Conservation (phyloP, 2,888 invertebrate species). For the Drosophila siamana region DNA sequence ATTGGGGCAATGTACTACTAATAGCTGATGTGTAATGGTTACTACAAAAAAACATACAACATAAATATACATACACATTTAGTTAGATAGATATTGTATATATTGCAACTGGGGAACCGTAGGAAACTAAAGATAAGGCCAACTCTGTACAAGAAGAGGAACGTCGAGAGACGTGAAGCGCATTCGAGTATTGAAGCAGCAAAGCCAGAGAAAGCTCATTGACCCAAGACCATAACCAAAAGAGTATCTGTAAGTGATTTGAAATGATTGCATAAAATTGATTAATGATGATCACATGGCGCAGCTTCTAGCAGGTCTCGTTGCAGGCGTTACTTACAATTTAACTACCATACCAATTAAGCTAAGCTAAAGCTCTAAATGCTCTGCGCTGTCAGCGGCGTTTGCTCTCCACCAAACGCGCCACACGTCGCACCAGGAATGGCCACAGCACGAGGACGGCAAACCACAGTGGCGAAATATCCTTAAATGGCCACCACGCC, state of each 20-base stretch:
- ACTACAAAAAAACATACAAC: slow-evolving; percentile 32
- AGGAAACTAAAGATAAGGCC: slow-evolving; percentile 54
- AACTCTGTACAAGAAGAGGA: slow-evolving; percentile 58
- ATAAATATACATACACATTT: slow-evolving; percentile 55
- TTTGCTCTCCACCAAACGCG: slow-evolving; percentile 58
- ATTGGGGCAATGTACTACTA: slow-evolving; percentile 54
- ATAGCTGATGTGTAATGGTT: slow-evolving; percentile 29
- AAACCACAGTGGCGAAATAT: slow-evolving; percentile 86
- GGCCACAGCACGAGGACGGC: slow-evolving; percentile 84
- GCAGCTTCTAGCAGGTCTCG: too few species aligned
- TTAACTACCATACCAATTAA: slow-evolving; percentile 58
- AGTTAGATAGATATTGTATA: slow-evolving; percentile 37
- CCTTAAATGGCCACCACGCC: slow-evolving; percentile 88
- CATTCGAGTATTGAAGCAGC: slow-evolving; percentile 44
- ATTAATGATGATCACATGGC: neutral
- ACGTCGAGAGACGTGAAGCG: slow-evolving; percentile 22
- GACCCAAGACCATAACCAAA: slow-evolving; percentile 60
- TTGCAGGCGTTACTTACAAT: slow-evolving; percentile 60
- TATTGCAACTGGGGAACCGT: slow-evolving; percentile 71
- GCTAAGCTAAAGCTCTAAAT: slow-evolving; percentile 12
- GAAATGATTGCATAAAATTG: too few species aligned
- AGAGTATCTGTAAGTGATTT: slow-evolving; percentile 44
- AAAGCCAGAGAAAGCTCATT: slow-evolving; percentile 57
- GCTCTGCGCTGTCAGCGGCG: slow-evolving; percentile 60
- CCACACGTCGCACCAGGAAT: slow-evolving; percentile 77